Conservation (phyloP, 2,888 invertebrate genomes). For the Ceriagrion tenellum region DNA sequence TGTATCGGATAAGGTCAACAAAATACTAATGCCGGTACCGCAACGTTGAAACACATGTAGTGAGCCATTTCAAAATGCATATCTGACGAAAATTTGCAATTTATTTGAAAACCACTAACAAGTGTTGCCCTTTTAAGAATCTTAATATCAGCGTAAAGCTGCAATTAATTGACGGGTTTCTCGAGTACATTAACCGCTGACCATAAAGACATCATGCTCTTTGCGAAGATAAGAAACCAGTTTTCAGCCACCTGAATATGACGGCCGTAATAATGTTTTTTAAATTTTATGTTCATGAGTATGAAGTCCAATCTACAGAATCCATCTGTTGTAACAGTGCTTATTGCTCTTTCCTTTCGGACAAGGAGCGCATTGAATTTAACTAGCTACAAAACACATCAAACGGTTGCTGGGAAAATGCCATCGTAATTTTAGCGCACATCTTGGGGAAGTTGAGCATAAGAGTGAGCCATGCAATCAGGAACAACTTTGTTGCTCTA, state of each 20-base stretch:
- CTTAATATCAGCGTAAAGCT: constrained; percentile 5
- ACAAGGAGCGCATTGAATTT: neutral
- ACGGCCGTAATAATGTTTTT: neutral
- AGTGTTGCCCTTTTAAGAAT: constrained; percentile 8
- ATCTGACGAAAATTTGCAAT: neutral
- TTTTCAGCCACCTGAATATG: neutral
- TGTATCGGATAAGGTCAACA: constrained; percentile 22
- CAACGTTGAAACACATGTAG: constrained; percentile 16
- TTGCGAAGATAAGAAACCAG: constrained; percentile 27
- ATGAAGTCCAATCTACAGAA: neutral
- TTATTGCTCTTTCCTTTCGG: neutral
- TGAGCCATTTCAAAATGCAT: neutral
- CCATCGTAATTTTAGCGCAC: neutral
- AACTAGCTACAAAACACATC: neutral
- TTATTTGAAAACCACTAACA: constrained; percentile 4
- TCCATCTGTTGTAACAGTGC: neutral
- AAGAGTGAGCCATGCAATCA: neutral
- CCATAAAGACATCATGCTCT: constrained; percentile 24
- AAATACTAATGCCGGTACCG: neutral
- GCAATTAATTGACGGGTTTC: constrained; percentile 20
- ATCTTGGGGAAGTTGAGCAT: neutral
- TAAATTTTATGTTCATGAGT: neutral
- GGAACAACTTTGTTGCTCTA: neutral
- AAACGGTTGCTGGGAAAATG: neutral
- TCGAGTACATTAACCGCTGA: neutral